Percentiles rank a stretch among this genome's conserved stretches.
phyloP scores from a whole-genome alignment of 2,888 invertebrate species.

The Ferrisia virgata region DNA sequence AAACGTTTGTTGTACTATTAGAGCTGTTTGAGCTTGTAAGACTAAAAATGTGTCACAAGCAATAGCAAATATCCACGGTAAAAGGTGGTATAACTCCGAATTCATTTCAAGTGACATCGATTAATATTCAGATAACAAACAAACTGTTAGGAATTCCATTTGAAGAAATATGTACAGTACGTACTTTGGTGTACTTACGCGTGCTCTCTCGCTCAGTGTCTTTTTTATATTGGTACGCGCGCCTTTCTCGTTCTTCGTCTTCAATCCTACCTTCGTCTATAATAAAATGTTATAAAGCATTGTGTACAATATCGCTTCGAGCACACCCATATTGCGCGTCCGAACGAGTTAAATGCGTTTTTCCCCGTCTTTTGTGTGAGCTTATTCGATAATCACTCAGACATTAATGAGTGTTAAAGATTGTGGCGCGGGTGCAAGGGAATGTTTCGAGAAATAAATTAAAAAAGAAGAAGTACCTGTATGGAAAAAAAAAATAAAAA shows the following conservation, averaged over 20 bases:
- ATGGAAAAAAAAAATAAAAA: not conserved
- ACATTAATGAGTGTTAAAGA: conserved; percentile 32
- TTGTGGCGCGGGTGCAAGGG: not conserved
- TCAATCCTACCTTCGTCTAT: not conserved
- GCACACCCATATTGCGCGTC: conserved; percentile 40
- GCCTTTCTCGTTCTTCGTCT: not conserved
- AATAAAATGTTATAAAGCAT: conserved; percentile 41
- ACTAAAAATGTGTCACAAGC: conserved; percentile 21
- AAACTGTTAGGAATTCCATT: conserved; percentile 39
- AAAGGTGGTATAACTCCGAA: conserved; percentile 16
- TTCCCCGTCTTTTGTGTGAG: conserved; percentile 27
- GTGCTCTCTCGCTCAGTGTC: not conserved
- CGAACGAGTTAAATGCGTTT: conserved; percentile 34
- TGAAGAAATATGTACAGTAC: conserved; percentile 36
- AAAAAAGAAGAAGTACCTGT: too few species aligned
- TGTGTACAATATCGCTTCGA: conserved; percentile 39
- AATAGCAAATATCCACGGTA: conserved; percentile 22
- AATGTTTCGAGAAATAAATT: conserved; percentile 18
- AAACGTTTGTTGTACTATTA: not conserved
- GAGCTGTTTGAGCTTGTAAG: not conserved
- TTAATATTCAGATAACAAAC: conserved; percentile 43
- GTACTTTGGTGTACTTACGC: not conserved
- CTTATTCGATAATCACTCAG: conserved; percentile 40
- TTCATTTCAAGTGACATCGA: conserved; percentile 42
- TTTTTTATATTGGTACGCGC: not conserved